Evolutionary conservation across 2,888 invertebrate genomes (phyloP).

Genomic region (Oxycera nigricornis): DNA sequence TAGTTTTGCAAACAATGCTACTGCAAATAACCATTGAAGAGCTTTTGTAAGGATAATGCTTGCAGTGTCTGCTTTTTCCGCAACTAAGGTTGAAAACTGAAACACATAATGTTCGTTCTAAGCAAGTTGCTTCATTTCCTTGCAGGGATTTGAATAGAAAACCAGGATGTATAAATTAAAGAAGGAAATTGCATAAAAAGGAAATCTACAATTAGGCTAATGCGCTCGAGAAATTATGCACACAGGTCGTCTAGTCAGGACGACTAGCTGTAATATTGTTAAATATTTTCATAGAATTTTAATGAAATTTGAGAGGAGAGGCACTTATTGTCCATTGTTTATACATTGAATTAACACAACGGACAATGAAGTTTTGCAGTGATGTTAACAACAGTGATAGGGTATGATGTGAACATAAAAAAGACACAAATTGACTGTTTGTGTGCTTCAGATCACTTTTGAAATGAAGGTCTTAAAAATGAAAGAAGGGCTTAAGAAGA

Average conservation of each 20-base stretch:
- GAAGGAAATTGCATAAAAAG: slow-evolving; percentile 20
- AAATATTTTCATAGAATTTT: slow-evolving; percentile 22
- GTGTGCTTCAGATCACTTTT: too few relatives aligned
- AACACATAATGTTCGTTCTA: slow-evolving; percentile 4
- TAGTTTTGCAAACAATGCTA: slow-evolving; percentile 35
- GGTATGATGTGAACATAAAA: too few relatives aligned
- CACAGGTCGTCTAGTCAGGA: not conserved
- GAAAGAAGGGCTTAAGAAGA: too few relatives aligned
- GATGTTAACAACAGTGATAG: too few relatives aligned
- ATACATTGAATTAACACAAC: too few relatives aligned
- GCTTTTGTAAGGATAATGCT: slow-evolving; percentile 26
- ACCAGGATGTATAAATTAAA: slow-evolving; percentile 27
- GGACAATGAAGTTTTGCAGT: too few relatives aligned
- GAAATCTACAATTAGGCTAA: slow-evolving; percentile 35
- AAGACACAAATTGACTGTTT: too few relatives aligned
- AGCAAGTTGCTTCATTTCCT: not conserved
- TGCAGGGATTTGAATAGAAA: slow-evolving; percentile 11
- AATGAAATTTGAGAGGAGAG: not conserved
- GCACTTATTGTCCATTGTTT: not conserved
- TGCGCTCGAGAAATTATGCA: slow-evolving; percentile 15
- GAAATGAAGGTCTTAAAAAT: too few relatives aligned
- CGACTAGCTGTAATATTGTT: not conserved
- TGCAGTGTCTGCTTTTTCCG: slow-evolving; percentile 1
- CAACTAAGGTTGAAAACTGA: not conserved
- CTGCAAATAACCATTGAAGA: slow-evolving; percentile 34